Evolutionary conservation across 2,113 vertebrate species (phyloP).

Genomic region (Balaeniceps rex): DNA sequence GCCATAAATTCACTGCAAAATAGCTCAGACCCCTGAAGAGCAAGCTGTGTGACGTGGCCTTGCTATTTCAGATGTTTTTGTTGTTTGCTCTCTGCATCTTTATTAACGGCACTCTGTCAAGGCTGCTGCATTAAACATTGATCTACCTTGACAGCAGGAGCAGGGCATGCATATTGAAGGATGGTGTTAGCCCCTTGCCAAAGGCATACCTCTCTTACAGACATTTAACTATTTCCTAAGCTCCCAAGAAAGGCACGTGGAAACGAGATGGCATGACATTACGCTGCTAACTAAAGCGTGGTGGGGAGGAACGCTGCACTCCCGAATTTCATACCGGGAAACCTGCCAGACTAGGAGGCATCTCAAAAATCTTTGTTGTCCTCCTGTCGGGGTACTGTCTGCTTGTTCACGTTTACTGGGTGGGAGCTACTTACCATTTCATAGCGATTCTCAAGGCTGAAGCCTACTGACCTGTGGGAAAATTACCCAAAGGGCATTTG

Average conservation of each 20-base stretch:
- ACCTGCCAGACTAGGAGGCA: not conserved
- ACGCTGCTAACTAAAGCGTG: accelerated
- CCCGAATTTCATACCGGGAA: not conserved
- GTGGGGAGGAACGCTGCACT: not conserved
- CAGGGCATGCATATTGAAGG: not conserved
- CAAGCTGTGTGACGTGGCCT: not conserved
- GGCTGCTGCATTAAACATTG: not conserved
- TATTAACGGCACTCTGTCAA: not conserved
- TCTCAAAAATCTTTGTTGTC: not conserved
- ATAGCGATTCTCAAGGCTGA: not conserved
- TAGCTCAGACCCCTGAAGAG: not conserved
- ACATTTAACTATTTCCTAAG: not conserved
- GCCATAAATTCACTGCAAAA: not conserved
- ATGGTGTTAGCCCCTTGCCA: not conserved
- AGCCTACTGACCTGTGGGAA: not conserved
- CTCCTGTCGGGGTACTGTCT: not conserved
- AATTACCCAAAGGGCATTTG: not conserved
- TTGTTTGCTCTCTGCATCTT: not conserved
- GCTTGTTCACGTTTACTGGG: not conserved
- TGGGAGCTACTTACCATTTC: not conserved
- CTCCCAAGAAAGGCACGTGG: not conserved
- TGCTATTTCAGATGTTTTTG: not conserved
- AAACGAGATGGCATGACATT: not conserved
- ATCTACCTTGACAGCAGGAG: slow-evolving; percentile 13
- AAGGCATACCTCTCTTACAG: not conserved